Conservation (phyloP, 2,113 vertebrate genomes). For the Caretta caretta region DNA sequence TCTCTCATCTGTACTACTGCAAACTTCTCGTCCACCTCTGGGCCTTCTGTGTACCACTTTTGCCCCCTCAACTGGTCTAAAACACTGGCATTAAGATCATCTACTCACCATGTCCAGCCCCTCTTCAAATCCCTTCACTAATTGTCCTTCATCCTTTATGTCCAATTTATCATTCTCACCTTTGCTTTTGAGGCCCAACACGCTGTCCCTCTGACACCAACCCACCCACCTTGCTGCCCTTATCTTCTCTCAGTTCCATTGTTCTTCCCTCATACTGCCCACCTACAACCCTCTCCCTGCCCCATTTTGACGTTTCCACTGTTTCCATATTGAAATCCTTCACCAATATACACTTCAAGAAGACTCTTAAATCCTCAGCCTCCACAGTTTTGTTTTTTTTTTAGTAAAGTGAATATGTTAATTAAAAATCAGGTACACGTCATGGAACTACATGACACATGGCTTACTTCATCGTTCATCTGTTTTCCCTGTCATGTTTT, state of each 20-base stretch:
- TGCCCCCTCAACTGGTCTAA: neutral
- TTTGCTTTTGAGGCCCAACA: neutral
- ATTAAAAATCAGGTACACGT: neutral
- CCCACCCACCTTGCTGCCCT: too few species aligned
- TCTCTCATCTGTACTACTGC: too few species aligned
- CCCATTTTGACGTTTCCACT: neutral
- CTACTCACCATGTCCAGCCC: neutral
- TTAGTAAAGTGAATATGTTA: neutral
- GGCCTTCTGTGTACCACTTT: too few species aligned
- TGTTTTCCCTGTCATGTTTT: neutral
- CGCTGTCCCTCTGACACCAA: neutral
- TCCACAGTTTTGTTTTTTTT: neutral
- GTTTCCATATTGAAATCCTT: neutral
- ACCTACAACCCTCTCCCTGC: neutral
- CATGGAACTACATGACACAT: neutral
- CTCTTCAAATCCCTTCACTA: neutral
- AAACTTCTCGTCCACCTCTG: too few species aligned
- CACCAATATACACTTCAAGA: neutral
- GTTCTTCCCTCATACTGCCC: neutral
- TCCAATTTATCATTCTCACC: neutral
- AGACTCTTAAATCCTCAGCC: accelerated
- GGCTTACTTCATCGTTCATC: neutral
- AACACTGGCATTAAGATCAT: neutral
- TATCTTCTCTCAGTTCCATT: neutral
- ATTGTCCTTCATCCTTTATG: neutral